A percentile compares a stretch with the other conserved stretches of the same genome.
Evolutionary conservation across 2,113 vertebrate species (phyloP).

Genomic region (Nycticorax nycticorax): DNA sequence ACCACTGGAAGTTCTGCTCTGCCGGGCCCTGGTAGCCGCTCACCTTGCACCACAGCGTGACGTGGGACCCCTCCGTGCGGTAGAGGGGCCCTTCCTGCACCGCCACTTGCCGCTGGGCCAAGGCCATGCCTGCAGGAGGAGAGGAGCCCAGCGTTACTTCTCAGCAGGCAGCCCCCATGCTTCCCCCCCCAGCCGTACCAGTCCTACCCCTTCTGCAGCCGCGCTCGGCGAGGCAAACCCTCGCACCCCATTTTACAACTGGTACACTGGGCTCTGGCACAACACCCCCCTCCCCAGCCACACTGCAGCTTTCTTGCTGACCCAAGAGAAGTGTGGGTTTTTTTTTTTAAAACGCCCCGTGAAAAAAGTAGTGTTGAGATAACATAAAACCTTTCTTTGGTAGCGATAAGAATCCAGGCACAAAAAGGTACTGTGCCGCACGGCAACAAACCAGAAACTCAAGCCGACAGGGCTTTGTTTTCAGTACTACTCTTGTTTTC

Average conservation of each 20-base stretch:
- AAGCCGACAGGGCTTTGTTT: background rate
- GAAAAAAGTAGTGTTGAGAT: background rate
- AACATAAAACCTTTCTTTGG: background rate
- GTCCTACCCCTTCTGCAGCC: fast-evolving
- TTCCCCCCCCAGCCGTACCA: fast-evolving
- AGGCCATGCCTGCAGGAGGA: conserved; percentile 61
- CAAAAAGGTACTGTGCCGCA: fast-evolving
- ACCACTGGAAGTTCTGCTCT: conserved; percentile 88
- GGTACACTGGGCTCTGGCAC: background rate
- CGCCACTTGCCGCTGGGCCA: conserved; percentile 84
- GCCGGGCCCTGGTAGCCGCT: conserved; percentile 68
- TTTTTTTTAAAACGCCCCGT: fast-evolving
- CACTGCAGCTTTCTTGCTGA: background rate
- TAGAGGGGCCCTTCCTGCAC: conserved; percentile 89
- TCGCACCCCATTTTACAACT: background rate
- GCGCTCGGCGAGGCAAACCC: fast-evolving
- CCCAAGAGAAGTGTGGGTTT: background rate
- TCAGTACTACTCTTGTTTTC: background rate
- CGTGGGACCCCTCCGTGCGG: conserved; percentile 88
- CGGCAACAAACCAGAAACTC: background rate
- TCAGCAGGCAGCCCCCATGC: fast-evolving
- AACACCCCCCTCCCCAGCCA: background rate
- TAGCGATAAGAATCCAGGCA: background rate
- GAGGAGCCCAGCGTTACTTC: background rate
- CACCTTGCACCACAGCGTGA: conserved; percentile 95